Base-by-base conservation (phyloP, 1,140 invertebrate genomes). In the Pseudomyrmex dendroicus region DNA sequence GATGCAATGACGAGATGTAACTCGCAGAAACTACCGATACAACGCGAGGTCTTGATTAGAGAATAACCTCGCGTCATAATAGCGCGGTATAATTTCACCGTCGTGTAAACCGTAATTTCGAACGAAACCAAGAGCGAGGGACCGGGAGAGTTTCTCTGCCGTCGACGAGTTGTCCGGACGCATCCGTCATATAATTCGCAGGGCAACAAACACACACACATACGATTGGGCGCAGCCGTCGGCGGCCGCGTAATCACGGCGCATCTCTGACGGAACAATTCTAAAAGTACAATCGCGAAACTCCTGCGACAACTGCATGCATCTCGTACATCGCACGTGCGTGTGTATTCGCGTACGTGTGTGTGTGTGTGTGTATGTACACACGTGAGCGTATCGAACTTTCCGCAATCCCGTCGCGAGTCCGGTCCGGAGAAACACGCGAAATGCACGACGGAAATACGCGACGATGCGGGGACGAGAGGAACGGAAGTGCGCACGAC, bases 281-380 rank as follows among this genome's bases (percentile, higher is more conserved):
- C 76, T 50, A 57, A 80, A 80, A 80, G 76, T 80, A 80, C 76
- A 80, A 80, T 83, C 56, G 70, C 20, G 17, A 12, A 73, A 82
- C 61, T 76, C 25, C 15, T 10, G 54, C 54, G 63, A 10, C 35
- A 57, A 57, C 48, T 56, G 7, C 50, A 25, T 25, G 12, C 54
- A 20, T 5, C 1, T 35, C 35, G 35, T 35, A 35, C 0, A 35
- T 35, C 8, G 62, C 44, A 54, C 67, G 15, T 25, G 20, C 20
- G 15, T n/a, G 44, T 17, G 22, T n/a, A 10, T 17, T 20, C 15
- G 13, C 52, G 10, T 25, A 10, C n/a, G 3, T 15, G 61, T 7
- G 22, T 35, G 3, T 15, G 61, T 7, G 22, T 35, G 25, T 35
- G 1, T 13, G 61, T 13, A 25, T 12, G 3, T 17, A 56, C 8